Evolutionary conservation across 2,797 vertebrate species (phyloP).

Genomic region (Ptychobarbus kaznakovi): DNA sequence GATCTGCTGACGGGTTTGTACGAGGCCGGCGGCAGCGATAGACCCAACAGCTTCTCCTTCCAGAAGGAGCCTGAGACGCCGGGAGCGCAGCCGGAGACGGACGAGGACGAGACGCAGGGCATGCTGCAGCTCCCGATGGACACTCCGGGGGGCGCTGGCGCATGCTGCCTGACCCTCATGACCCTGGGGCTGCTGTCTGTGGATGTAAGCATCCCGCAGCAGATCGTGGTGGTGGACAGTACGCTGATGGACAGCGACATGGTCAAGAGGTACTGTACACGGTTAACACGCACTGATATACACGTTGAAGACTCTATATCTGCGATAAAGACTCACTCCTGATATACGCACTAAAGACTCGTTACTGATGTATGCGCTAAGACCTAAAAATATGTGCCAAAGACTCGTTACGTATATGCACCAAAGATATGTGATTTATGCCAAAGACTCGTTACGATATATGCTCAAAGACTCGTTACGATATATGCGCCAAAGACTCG

Average conservation of each 20-base stretch:
- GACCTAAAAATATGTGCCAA: too few relatives aligned
- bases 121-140: constrained; percentile 85
- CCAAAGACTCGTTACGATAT: too few relatives aligned
- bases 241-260: constrained; percentile 89
- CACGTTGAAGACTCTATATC: not conserved
- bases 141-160: constrained; percentile 85
- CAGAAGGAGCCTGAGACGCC: constrained; percentile 60
- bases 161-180: constrained; percentile 82
- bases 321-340: too few relatives aligned
- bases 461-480: too few relatives aligned
- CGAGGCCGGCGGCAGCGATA: constrained; percentile 69
- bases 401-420: too few relatives aligned
- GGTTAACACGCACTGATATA: not conserved
- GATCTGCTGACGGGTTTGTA: constrained; percentile 81
- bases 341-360: too few relatives aligned
- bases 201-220: constrained; percentile 87
- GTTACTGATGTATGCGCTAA: too few relatives aligned
- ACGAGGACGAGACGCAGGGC: constrained; percentile 62
- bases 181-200: constrained; percentile 86
- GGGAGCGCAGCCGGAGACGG: not conserved
- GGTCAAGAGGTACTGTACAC: constrained; percentile 82
- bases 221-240: constrained; percentile 95
- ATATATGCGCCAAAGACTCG: too few relatives aligned
- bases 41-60: constrained; percentile 73
- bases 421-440: too few relatives aligned